Evolutionary conservation across 2,888 invertebrate genomes (phyloP).

Genomic region (Aradus depressus): DNA sequence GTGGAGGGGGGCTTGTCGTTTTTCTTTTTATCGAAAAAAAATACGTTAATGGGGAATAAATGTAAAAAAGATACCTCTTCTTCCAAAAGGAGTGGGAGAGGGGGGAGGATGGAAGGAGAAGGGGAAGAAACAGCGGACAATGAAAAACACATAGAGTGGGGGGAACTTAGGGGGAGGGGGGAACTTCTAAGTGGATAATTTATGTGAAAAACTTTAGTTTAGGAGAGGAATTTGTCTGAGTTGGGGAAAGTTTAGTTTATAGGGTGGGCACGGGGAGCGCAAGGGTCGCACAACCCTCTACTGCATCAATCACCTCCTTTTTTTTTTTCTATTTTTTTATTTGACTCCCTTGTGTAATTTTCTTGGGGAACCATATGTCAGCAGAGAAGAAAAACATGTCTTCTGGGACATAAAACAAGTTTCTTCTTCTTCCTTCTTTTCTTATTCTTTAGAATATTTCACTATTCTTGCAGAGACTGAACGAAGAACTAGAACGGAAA

Average conservation of each 20-base stretch:
- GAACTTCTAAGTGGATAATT: slow-evolving; percentile 9
- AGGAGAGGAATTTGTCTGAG: slow-evolving; percentile 13
- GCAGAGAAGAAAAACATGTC: too few species aligned
- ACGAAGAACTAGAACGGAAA: too few species aligned
- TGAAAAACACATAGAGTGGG: slow-evolving; percentile 16
- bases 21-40: slow-evolving; percentile 17
- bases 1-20: not conserved
- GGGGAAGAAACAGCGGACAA: slow-evolving; percentile 11
- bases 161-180: not conserved
- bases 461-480: too few species aligned
- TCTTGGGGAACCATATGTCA: too few species aligned
- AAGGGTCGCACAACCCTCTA: too few species aligned
- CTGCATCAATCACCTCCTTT: too few species aligned
- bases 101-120: slow-evolving; percentile 2
- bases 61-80: slow-evolving; percentile 24
- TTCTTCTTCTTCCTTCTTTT: too few species aligned
- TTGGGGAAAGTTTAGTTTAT: slow-evolving; percentile 8
- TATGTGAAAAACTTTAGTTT: slow-evolving; percentile 2
- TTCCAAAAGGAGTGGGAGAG: slow-evolving; percentile 3
- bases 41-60: slow-evolving; percentile 25
- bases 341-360: too few species aligned
- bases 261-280: too few species aligned
- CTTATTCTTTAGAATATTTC: too few species aligned
- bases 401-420: too few species aligned
- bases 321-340: too few species aligned